Conservation (phyloP, 2,888 invertebrate species). For the Ophonus ardosiacus region DNA sequence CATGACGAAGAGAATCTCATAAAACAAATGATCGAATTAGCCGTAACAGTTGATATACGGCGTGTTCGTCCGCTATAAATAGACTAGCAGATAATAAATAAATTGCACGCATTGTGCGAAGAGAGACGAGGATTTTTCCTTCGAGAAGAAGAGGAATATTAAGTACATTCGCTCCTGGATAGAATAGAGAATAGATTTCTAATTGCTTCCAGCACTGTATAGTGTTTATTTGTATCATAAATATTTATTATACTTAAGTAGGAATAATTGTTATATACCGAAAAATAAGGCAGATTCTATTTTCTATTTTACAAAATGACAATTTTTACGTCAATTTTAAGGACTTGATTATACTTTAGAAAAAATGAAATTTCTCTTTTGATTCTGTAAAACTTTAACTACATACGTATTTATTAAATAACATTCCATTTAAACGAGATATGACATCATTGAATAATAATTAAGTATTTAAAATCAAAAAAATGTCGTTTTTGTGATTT, state of each 20-base stretch:
- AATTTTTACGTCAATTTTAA: too few species aligned
- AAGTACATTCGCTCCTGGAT: not conserved
- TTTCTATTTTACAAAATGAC: too few species aligned
- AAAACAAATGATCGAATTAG: conserved; percentile 60
- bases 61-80: conserved; percentile 47
- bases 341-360: too few species aligned
- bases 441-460: too few species aligned
- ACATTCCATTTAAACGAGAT: too few species aligned
- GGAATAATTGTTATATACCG: not conserved
- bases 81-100: conserved; percentile 56
- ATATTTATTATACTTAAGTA: not conserved
- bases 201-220: not conserved
- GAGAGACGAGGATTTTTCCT: not conserved
- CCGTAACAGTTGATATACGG: conserved; percentile 56
- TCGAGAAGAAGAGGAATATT: not conserved
- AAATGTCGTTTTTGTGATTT: too few species aligned
- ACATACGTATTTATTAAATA: too few species aligned
- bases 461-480: too few species aligned
- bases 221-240: not conserved
- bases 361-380: too few species aligned
- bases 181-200: conserved; percentile 6
- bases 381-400: too few species aligned
- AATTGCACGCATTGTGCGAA: conserved; percentile 58
- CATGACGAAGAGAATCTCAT: conserved; percentile 46
- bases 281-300: not conserved